phyloP scores from a whole-genome alignment of 2,797 vertebrate genomes.

The Anguilla pacifica region DNA sequence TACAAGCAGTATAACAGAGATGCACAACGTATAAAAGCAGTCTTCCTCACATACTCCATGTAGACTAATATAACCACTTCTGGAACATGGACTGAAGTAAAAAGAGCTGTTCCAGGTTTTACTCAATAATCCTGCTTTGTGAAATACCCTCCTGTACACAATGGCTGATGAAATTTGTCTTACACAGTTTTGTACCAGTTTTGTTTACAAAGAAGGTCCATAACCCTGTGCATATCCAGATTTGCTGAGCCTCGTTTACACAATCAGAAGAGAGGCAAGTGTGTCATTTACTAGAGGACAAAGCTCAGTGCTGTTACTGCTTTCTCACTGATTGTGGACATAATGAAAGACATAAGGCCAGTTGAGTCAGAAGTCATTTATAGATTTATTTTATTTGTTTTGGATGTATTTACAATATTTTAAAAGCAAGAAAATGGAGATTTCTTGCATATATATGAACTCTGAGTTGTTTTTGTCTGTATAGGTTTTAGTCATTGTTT shows the following conservation, averaged over 20 bases:
- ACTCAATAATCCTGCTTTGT: too few species aligned
- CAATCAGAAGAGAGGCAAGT: not conserved
- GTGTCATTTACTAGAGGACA: not conserved
- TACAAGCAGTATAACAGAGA: too few species aligned
- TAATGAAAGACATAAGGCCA: not conserved
- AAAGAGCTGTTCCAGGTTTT: too few species aligned
- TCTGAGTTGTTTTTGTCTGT: not conserved
- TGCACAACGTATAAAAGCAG: too few species aligned
- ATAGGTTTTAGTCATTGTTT: not conserved
- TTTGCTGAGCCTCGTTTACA: not conserved
- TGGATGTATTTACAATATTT: not conserved
- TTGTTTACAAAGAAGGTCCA: not conserved
- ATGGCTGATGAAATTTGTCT: too few species aligned
- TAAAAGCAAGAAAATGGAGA: not conserved
- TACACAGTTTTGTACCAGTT: too few species aligned
- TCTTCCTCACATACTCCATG: too few species aligned
- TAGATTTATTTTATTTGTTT: conserved; percentile 13
- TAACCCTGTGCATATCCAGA: not conserved
- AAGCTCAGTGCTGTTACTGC: not conserved
- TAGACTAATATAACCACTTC: too few species aligned
- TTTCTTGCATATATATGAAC: not conserved
- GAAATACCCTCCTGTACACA: too few species aligned
- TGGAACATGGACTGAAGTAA: too few species aligned
- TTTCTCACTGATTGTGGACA: not conserved
- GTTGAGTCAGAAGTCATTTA: not conserved